Conservation (phyloP, 2,888 invertebrate species). For the Phengaris arion region DNA sequence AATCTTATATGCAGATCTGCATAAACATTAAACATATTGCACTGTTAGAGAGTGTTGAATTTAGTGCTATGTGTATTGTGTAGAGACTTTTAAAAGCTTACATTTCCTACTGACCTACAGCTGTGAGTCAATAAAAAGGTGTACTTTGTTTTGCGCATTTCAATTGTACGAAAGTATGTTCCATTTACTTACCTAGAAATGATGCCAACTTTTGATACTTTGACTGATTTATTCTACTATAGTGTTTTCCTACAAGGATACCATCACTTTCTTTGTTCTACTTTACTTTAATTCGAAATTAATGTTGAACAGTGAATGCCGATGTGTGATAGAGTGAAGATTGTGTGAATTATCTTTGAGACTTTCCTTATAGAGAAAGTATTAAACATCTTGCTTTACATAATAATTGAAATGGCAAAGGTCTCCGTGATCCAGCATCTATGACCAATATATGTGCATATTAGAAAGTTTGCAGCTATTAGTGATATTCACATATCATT, state of each 20-base stretch:
- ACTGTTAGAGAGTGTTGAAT: neutral
- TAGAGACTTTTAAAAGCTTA: neutral
- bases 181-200: neutral
- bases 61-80: neutral
- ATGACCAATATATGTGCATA: slow-evolving; percentile 18
- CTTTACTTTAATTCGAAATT: neutral
- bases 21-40: neutral
- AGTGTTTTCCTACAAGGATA: neutral
- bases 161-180: neutral
- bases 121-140: neutral
- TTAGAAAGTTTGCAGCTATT: slow-evolving; percentile 20
- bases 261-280: neutral
- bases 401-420: slow-evolving; percentile 24
- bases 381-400: neutral
- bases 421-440: slow-evolving; percentile 21
- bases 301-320: neutral
- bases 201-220: neutral
- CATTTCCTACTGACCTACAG: neutral
- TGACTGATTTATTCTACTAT: neutral
- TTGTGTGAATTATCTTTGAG: neutral
- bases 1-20: neutral
- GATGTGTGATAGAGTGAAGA: neutral
- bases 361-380: slow-evolving; percentile 21
- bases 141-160: neutral
- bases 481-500: neutral